Percentiles rank a stretch among this genome's conserved stretches.
Evolutionary conservation across 2,113 vertebrate genomes (phyloP).

Genomic region (Xenus cinereus): DNA sequence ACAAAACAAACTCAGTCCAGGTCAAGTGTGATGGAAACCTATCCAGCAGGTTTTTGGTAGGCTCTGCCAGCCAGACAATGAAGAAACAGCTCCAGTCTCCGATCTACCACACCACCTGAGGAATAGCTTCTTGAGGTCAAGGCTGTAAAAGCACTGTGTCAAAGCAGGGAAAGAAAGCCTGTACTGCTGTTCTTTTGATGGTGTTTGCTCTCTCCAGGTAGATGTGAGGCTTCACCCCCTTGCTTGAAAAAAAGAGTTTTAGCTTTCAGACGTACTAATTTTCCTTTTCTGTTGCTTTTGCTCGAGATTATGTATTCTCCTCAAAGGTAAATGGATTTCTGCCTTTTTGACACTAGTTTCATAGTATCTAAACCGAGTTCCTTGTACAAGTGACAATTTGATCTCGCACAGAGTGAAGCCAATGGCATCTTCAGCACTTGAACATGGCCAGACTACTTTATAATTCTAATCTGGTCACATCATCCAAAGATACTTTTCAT

Average conservation of each 20-base stretch:
- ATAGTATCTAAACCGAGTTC: background rate
- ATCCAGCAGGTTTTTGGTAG: background rate
- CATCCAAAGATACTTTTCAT: background rate
- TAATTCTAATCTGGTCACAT: background rate
- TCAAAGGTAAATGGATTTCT: background rate
- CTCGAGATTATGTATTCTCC: background rate
- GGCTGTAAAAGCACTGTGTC: background rate
- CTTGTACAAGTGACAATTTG: background rate
- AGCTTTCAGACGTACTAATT: background rate
- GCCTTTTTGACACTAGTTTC: background rate
- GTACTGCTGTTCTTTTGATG: background rate
- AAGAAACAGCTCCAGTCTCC: background rate
- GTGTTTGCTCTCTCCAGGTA: background rate
- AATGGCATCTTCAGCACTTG: background rate
- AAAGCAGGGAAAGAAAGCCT: background rate
- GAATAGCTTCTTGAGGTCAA: background rate
- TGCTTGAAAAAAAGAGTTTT: background rate
- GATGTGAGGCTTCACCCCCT: background rate
- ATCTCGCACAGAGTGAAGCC: background rate
- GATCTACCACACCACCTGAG: background rate
- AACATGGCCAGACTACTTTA: background rate
- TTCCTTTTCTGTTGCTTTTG: background rate
- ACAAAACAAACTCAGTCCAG: background rate
- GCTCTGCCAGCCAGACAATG: background rate
- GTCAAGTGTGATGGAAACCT: background rate